Conservation (phyloP, 2,888 invertebrate genomes). For the Eupithecia exiguata region DNA sequence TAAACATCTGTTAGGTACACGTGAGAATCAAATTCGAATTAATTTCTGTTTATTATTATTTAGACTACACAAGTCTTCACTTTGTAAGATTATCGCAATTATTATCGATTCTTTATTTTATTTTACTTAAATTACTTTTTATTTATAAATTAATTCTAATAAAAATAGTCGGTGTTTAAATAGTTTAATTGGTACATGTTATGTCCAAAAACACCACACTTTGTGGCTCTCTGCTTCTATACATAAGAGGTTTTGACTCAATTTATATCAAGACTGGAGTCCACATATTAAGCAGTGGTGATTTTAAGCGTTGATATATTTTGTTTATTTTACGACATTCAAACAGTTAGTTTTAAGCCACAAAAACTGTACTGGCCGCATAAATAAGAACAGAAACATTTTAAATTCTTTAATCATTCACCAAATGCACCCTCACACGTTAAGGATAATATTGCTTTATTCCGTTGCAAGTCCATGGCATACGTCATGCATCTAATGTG, state of each 20-base stretch:
- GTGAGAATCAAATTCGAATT: conserved; percentile 17
- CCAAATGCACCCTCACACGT: conserved; percentile 2
- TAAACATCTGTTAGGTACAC: conserved; percentile 1
- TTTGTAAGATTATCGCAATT: conserved; percentile 5
- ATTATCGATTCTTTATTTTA: neutral
- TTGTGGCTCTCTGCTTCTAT: neutral
- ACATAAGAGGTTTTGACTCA: neutral
- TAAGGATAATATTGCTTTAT: conserved; percentile 43
- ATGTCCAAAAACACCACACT: conserved; percentile 7
- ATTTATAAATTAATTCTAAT: conserved; percentile 19
- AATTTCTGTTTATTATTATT: conserved; percentile 7
- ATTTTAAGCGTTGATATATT: neutral
- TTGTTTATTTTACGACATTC: neutral
- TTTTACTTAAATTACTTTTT: conserved; percentile 1
- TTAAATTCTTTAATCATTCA: conserved; percentile 2
- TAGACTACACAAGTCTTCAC: conserved; percentile 5
- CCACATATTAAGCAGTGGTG: neutral
- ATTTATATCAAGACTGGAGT: neutral
- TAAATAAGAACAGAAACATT: neutral
- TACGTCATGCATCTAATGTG: conserved; percentile 56
- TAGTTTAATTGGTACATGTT: neutral
- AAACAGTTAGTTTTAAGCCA: neutral
- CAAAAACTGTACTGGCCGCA: neutral
- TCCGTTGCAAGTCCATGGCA: conserved; percentile 36
- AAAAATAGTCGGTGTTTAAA: conserved; percentile 19